Evolutionary conservation across 2,113 vertebrate genomes (phyloP), one percentile per base, ranked within the genome.

Genomic region (Oceanites oceanicus): DNA sequence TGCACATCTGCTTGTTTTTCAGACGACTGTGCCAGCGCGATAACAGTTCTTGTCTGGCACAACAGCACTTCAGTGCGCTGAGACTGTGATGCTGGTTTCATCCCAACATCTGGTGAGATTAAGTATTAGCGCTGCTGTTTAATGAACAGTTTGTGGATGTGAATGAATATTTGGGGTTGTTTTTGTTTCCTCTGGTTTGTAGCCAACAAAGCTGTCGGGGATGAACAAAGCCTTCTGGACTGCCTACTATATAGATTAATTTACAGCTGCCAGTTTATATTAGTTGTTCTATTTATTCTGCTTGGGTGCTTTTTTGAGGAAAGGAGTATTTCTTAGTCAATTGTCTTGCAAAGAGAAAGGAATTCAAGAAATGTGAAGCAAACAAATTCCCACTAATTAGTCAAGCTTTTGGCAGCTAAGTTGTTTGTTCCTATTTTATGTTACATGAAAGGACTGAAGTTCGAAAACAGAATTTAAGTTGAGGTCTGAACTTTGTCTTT

Each of bases 261-360:
- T 96, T 92, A 81, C 70, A 94, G 76, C 88, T 96, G 95, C 88
- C 96, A 97, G 81, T 88, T 95, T 95, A 75, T 92, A 95, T 96
- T 96, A 96, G 92, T 92, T 84, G 80, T 95, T 93, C 68, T 87
- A 67, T 95, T 97, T 97, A 90, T 93, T 96, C 93, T 96, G 75
- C 92, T 75, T 93, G 82, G 66, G 85, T 97, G 92, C 82, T 81
- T 95, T 76, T 94, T 72, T 80, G 92, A 96, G 67, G 74, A 92
- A 75, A 88, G 92, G 77, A 95, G 71, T 95, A 68, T 89, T 95
- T 90, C 90, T 87, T 89, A 91, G 76, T 78, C 58, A 63, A 62
- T 96, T 96, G 87, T 94, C 83, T 96, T 36, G 50, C n/a, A 58
- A 85, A 91, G 86, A 85, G 93, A 90, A 93, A 91, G 87, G 94